These are phyloP conservation scores for Mesocricetus auratus DNA, from an alignment of 2,113 vertebrate genomes.

Conservation along the genomic window DNA sequence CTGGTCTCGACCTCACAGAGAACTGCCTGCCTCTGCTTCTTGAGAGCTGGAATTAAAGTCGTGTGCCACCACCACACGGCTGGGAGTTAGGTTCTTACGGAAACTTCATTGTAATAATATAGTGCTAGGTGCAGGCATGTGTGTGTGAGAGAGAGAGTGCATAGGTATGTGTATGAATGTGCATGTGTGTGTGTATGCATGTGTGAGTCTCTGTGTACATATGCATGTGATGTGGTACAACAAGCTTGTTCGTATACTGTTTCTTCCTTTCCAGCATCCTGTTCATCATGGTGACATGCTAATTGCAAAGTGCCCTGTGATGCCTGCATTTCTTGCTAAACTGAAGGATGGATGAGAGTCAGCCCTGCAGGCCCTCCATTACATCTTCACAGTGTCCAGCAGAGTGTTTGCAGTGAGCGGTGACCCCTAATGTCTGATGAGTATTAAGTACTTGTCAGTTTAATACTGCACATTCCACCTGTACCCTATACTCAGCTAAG, in stretches of 20 bases:
- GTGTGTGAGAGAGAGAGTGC: too few species aligned
- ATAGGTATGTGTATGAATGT: too few species aligned
- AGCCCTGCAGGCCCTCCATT: rapidly evolving
- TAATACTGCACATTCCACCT: neutral
- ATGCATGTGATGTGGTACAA: neutral
- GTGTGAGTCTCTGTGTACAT: neutral
- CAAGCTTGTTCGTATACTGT: rapidly evolving
- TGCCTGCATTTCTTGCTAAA: neutral
- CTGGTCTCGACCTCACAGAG: too few species aligned
- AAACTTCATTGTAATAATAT: rapidly evolving
- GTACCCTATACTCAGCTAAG: neutral
- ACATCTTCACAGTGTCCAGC: neutral
- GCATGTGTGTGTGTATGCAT: neutral
- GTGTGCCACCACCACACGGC: too few species aligned
- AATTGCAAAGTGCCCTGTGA: rapidly evolving
- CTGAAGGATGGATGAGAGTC: rapidly evolving
- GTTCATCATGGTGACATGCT: neutral
- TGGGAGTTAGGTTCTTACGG: neutral
- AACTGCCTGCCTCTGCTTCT: too few species aligned
- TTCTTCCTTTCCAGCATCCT: neutral
- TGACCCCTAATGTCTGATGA: neutral
- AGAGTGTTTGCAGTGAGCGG: neutral
- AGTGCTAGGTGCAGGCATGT: neutral
- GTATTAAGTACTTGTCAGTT: neutral
- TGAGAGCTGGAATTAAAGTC: too few species aligned